Conservation (phyloP, 2,113 vertebrate species). For the human (Homo sapiens) region DNA sequence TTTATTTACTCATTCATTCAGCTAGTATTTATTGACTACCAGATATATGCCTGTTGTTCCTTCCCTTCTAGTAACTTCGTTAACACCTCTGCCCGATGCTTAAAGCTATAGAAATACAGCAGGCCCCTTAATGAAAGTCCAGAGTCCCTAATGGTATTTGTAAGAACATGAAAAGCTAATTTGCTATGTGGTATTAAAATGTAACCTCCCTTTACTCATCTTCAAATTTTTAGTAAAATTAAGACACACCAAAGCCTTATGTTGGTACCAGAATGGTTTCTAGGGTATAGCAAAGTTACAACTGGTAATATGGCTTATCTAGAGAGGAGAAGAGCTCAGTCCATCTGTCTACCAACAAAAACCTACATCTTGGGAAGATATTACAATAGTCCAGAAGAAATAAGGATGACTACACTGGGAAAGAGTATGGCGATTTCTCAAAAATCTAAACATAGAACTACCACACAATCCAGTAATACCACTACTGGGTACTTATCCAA, state of each 20-base stretch:
- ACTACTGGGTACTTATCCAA: not conserved
- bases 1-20: not conserved
- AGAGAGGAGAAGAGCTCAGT: not conserved
- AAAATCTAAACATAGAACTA: not conserved
- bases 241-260: not conserved
- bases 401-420: not conserved
- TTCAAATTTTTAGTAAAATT: not conserved
- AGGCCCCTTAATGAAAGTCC: not conserved
- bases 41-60: not conserved
- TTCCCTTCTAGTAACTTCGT: not conserved
- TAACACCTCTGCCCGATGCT: not conserved
- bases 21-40: not conserved
- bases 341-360: not conserved
- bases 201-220: not conserved
- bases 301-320: not conserved
- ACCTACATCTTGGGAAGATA: not conserved
- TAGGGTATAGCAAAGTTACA: not conserved
- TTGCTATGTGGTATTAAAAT: not conserved
- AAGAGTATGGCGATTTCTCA: not conserved
- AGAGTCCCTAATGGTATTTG: not conserved
- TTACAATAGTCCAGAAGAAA: not conserved
- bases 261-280: not conserved
- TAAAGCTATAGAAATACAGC: not conserved
- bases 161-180: not conserved
- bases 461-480: not conserved